Base-by-base conservation (phyloP, 2,888 invertebrate genomes). In the Ophion slaviceki region DNA sequence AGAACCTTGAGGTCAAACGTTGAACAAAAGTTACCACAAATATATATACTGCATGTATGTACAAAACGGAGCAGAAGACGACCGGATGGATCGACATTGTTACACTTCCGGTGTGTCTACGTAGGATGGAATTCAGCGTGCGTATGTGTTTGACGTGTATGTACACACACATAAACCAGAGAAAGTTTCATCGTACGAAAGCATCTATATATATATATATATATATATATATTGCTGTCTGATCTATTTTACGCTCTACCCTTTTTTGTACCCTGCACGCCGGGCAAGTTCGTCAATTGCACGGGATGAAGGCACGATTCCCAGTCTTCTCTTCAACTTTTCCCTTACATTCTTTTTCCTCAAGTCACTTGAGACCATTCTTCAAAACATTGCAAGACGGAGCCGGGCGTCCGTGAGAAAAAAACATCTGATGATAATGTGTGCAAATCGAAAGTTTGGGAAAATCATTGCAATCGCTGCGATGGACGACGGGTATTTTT, bases 11-110 rank as follows among this genome's bases (percentile, higher is more conserved):
- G 76, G 68, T 74, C 80, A 68, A 80, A 74, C 80, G 83, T 74
- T 82, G 91, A 92, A 92, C 92, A 92, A 92, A 92, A 92, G 90
- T 89, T 66, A 67, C 87, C 88, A 82, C 85, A 82, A 88, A 85
- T 85, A 61, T 32, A 66, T 47, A 40, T 11, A 77, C 8, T 11
- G 8, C 5, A 59, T 47, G 64, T 80, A 80, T 71, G 32, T 72
- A 72, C 5, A 88, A 92, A 92, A 88, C 89, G 89, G 89, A 86
- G 87, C 90, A 90, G 88, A 91, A 90, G 90, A 90, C 91, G 89
- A 90, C 89, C 90, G 89, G 90, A 90, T 88, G 86, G 87, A 90
- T 88, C 89, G 90, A 90, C 92, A 90, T 90, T 91, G 91, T 92
- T 91, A 91, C 89, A 89, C 89, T 88, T 87, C 87, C 89, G 84